These are phyloP conservation scores for Eupithecia tripunctaria DNA, from an alignment of 2,888 invertebrate species.

Conservation along the genomic window DNA sequence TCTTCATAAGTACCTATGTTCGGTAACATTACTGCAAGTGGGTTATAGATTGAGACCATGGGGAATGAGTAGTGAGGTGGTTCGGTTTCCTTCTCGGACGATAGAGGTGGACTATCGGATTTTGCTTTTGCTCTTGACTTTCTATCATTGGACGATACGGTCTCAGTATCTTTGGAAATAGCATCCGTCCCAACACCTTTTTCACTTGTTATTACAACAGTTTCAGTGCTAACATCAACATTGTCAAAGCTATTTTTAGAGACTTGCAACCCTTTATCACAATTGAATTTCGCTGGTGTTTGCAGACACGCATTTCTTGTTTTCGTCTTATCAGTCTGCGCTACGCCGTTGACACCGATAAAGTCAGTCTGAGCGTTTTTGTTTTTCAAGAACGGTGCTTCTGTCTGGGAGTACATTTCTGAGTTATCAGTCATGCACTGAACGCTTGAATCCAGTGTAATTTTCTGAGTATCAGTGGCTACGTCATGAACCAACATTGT, in stretches of 20 bases:
- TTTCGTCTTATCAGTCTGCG: slow-evolving; percentile 72
- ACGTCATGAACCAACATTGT: slow-evolving; percentile 70
- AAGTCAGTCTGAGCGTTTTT: slow-evolving; percentile 69
- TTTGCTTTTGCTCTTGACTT: slow-evolving; percentile 57
- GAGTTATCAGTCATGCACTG: slow-evolving; percentile 65
- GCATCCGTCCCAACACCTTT: slow-evolving; percentile 50
- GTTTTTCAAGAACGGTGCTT: slow-evolving; percentile 67
- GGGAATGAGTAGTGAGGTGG: slow-evolving; percentile 66
- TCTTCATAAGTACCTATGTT: slow-evolving; percentile 76
- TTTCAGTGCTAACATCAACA: slow-evolving; percentile 61
- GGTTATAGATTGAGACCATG: slow-evolving; percentile 76
- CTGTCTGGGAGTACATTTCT: slow-evolving; percentile 76
- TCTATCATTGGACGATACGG: slow-evolving; percentile 18
- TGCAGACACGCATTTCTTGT: slow-evolving; percentile 62
- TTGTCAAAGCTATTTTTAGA: slow-evolving; percentile 48
- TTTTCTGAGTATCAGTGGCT: slow-evolving; percentile 71
- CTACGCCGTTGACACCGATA: slow-evolving; percentile 53
- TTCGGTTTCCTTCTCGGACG: slow-evolving; percentile 64
- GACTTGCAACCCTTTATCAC: slow-evolving; percentile 63
- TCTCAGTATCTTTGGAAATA: slow-evolving; percentile 13
- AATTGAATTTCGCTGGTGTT: slow-evolving; percentile 58
- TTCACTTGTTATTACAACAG: slow-evolving; percentile 47
- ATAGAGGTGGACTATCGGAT: slow-evolving; percentile 80
- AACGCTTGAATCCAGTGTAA: slow-evolving; percentile 70
- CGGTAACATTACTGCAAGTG: slow-evolving; percentile 79